A percentile compares a stretch with the other conserved stretches of the same genome.
phyloP scores from a whole-genome alignment of 2,888 invertebrate species.

The Linnaemya tessellans region DNA sequence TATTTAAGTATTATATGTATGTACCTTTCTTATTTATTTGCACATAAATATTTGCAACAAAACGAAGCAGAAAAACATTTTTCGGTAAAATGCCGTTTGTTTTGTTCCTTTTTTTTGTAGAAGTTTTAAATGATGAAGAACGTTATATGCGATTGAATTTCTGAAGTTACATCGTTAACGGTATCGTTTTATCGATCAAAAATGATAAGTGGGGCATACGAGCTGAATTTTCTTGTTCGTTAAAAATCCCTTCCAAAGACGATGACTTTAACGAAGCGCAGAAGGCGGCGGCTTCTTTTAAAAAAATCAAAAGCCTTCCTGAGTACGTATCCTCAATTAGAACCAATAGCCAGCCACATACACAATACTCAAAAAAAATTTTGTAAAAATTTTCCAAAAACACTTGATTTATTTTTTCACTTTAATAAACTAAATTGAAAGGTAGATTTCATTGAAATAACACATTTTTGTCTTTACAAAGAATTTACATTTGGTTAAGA shows the following conservation, averaged over 20 bases:
- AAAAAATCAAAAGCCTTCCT: constrained; percentile 56
- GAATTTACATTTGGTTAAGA: not conserved
- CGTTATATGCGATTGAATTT: not conserved
- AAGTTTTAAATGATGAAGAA: not conserved
- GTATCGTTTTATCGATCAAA: constrained; percentile 40
- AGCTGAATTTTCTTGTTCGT: not conserved
- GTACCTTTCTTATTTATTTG: not conserved
- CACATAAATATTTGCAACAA: not conserved
- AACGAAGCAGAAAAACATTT: not conserved
- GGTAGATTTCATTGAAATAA: not conserved
- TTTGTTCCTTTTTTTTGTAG: not conserved
- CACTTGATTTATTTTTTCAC: not conserved
- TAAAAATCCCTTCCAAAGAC: constrained; percentile 26
- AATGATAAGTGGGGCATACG: not conserved
- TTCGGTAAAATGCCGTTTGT: not conserved
- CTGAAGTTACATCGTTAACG: not conserved
- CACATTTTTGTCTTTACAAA: not conserved
- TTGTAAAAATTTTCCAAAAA: constrained; percentile 28
- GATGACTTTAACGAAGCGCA: constrained; percentile 26
- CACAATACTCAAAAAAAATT: constrained; percentile 44
- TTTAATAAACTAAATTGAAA: not conserved
- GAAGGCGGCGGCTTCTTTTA: constrained; percentile 56
- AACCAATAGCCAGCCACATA: constrained; percentile 54
- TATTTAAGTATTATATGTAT: not conserved
- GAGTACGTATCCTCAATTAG: constrained; percentile 68